Base-by-base conservation (phyloP, 2,888 invertebrate species). In the Ectropis crepuscularia region DNA sequence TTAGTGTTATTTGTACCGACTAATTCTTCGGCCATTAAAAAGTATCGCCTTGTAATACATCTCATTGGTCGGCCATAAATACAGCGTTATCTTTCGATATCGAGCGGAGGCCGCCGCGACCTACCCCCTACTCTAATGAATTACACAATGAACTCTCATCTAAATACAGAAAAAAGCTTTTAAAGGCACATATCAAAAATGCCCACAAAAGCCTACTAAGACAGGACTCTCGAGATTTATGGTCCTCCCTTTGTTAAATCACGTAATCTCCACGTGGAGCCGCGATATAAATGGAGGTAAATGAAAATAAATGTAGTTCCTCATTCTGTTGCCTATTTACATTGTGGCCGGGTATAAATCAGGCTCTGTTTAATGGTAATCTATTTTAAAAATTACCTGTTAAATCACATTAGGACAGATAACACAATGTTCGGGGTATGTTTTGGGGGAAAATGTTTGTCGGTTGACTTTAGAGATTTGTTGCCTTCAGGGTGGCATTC, bases 91-190 rank as follows among this genome's bases (percentile, higher is more conserved):
- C 92, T 89, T 80, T 87, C 84, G 90, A 90, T 92, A 92, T 92
- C 91, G 89, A 87, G 80, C 86, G 86, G 81, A 83, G 80, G 83
- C 83, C 87, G 80, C 85, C 83, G 82, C 87, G 86, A 87, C 89
- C 88, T 87, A 87, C 86, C 86, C 88, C 84, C 89, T 87, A 85
- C 89, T 86, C 86, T 92, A 92, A 92, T 92, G 92, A 92, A 92
- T 92, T 90, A 92, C 90, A 92, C 92, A 92, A 92, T 91, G 91
- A 92, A 90, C 86, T 89, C 92, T 92, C 92, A 92, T 92, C 92
- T 92, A 90, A 92, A 92, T 92, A 92, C 92, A 92, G 90, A 92
- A 92, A 92, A 92, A 92, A 92, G 92, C 92, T 92, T 92, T 92
- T 92, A 92, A 91, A 92, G 89, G 92, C 92, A 92, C 92, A 92